These are phyloP conservation scores for Ictidomys tridecemlineatus DNA, from an alignment of 2,113 vertebrate genomes.

Conservation along the genomic window DNA sequence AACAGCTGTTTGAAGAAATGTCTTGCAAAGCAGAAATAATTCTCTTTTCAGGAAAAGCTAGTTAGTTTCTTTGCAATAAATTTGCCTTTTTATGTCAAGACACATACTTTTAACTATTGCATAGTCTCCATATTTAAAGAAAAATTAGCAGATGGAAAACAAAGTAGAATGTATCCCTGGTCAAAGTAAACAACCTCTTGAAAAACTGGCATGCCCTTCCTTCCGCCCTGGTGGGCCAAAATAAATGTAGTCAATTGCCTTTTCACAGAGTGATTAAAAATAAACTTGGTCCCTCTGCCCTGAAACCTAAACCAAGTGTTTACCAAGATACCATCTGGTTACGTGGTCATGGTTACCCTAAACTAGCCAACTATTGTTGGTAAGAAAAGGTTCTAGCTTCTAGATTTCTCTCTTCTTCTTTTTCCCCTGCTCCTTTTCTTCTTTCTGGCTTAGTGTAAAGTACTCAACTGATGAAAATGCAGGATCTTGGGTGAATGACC, in stretches of 20 bases:
- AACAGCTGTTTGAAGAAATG: constrained; percentile 56
- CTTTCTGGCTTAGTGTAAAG: constrained; percentile 37
- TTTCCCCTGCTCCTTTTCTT: background rate
- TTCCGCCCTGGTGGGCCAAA: constrained; percentile 51
- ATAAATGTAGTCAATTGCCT: constrained; percentile 38
- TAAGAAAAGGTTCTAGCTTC: background rate
- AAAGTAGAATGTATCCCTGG: constrained; percentile 35
- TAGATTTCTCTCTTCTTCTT: background rate
- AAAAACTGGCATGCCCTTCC: constrained; percentile 34
- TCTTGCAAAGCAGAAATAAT: background rate
- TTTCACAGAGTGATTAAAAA: constrained; percentile 64
- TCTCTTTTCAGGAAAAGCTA: constrained; percentile 28
- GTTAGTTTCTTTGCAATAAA: constrained; percentile 11
- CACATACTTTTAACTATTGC: constrained; percentile 26
- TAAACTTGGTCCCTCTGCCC: background rate
- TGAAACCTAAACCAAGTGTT: constrained; percentile 56
- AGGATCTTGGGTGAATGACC: background rate
- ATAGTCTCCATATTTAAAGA: background rate
- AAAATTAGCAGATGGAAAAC: constrained; percentile 49
- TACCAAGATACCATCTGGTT: constrained; percentile 23
- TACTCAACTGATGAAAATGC: background rate
- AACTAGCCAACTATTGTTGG: background rate
- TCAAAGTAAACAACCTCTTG: constrained; percentile 61
- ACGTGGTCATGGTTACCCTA: constrained; percentile 13
- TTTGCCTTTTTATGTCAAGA: constrained; percentile 51